Evolutionary conservation across 2,113 vertebrate genomes (phyloP), one percentile per base, ranked within the genome.

Genomic region (Scophthalmus maximus): DNA sequence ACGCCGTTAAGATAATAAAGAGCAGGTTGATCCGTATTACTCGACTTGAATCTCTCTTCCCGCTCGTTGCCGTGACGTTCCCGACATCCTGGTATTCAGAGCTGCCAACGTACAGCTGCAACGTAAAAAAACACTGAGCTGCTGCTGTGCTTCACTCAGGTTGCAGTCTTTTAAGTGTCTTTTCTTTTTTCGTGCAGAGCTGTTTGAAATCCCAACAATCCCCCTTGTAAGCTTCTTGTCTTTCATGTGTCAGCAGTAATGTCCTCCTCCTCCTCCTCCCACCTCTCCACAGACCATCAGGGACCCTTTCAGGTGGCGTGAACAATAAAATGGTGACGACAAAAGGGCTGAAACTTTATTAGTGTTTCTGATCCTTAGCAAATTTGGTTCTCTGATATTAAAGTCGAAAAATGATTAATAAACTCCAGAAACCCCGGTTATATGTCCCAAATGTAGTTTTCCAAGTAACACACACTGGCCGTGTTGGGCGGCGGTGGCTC

Each of bases 161-260:
- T n/a, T 64, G 30, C 67, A 38, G 67, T 68, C 18, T 68, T 66
- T 79, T 73, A 66, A 58, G 18, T 44, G 29, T 56, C 50, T 52
- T n/a, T 34, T 63, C 38, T 68, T 58, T 72, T n/a, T 74, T 53
- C 61, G 34, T 52, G 67, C 49, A 36, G 75, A 70, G 51, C 82
- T 25, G 11, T 72, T 80, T 72, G 51, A 64, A 71, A 74, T 59
- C 77, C 59, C 56, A 78, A 57, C 74, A 79, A 72, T 81, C 77
- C 60, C 29, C 38, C 72, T n/a, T 27, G 38, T 82, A 73, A 87
- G 84, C 80, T 58, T 71, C 63, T 55, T 68, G 77, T 0, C 68
- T 72, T 75, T 32, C n/a, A 76, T 58, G 68, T 72, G 82, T 78
- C 67, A 78, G 81, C 82, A 63, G 42, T 29, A 73, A 50, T 6